These are phyloP conservation scores for Pogonophryne albipinna DNA, from an alignment of 2,797 vertebrate genomes.

Conservation along the genomic window DNA sequence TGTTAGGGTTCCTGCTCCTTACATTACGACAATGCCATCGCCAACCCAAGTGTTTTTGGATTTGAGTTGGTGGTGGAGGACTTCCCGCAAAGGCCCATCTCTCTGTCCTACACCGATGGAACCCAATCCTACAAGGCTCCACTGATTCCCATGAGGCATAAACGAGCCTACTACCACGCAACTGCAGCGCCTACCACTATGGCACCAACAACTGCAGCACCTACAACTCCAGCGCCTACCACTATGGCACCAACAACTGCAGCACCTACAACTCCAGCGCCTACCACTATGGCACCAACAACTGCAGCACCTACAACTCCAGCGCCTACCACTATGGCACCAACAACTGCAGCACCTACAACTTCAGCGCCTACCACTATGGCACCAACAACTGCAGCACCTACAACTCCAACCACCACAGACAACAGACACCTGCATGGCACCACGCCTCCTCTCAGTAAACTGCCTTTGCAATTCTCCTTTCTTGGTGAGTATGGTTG, in stretches of 20 bases:
- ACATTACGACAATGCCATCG: neutral
- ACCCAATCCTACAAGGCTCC: constrained; percentile 18
- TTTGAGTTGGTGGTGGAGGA: constrained; percentile 79
- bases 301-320: too few relatives aligned
- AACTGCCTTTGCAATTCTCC: constrained; percentile 73
- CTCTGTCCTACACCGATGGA: constrained; percentile 62
- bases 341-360: too few relatives aligned
- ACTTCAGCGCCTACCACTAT: too few relatives aligned
- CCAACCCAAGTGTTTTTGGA: neutral
- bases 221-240: neutral
- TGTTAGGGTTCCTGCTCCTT: constrained; percentile 64
- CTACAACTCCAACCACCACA: too few relatives aligned
- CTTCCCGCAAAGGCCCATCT: constrained; percentile 53
- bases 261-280: too few relatives aligned
- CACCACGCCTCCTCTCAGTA: constrained; percentile 56
- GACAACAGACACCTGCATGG: neutral
- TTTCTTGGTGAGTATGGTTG: constrained; percentile 61
- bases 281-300: too few relatives aligned
- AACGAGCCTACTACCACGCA: neutral
- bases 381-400: too few relatives aligned
- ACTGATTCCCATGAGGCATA: constrained; percentile 7
- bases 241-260: too few relatives aligned
- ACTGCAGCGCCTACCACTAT: neutral
- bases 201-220: too few relatives aligned
- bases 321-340: too few relatives aligned